These are phyloP conservation scores for Danio rerio DNA, from an alignment of 2,113 vertebrate species.

Conservation along the genomic window GRCz12tu NC_133185.1:37278001-37278500, in stretches of 20 bases:
- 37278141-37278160: conserved; percentile 14
- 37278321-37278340: background rate
- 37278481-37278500: conserved; percentile 59
- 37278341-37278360: conserved; percentile 21
- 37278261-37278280: conserved; percentile 32
- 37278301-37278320: background rate
- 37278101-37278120: conserved; percentile 54
- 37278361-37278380: background rate
- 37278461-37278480: conserved; percentile 35
- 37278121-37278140: conserved; percentile 67
- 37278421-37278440: background rate
- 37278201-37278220: conserved; percentile 47
- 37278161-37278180: conserved; percentile 43
- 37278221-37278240: conserved; percentile 43
- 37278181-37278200: conserved; percentile 50
- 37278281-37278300: conserved; percentile 7
- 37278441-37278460: conserved; percentile 42
- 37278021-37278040: background rate
- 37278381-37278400: conserved; percentile 18
- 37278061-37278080: conserved; percentile 62
- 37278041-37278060: conserved; percentile 33
- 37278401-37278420: conserved; percentile 19
- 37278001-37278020: conserved; percentile 6
- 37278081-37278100: conserved; percentile 71
- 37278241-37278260: conserved; percentile 22